Evolutionary conservation across 2,113 vertebrate genomes (phyloP), one percentile per base, ranked within the genome.

Genomic region (Plecturocebus donacophilus): DNA sequence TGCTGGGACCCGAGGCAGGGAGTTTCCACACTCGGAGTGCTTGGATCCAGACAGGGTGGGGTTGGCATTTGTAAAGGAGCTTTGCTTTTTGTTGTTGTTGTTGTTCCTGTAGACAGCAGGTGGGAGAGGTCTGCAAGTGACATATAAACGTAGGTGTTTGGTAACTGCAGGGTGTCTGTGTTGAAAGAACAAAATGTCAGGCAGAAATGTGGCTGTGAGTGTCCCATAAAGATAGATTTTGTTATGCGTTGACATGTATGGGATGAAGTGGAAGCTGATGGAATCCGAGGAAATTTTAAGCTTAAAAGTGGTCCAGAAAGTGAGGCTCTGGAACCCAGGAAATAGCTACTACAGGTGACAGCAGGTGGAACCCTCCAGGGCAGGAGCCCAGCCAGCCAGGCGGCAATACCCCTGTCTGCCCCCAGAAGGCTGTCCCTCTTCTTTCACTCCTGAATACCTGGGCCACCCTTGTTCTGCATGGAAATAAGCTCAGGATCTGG

Each of bases 321-420:
- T 58, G 66, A 81, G 27, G 40, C 75, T 88, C 81, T 68, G 81
- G 87, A 81, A 32, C 45, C 47, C 68, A 88, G 92, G 76, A 83
- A 88, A 76, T 38, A 87, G 79, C 68, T 91, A 5, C n/a, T 68
- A 40, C 30, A 30, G 75, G 58, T 84, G 91, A 94, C 95, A 97
- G 97, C 95, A 96, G 92, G 90, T 91, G 91, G 96, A 87, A 95
- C 93, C 38, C 83, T 93, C 27, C 30, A 21, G 84, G 90, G 16
- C 30, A 66, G 83, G 66, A 89, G 58, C 87, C 87, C 70, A 16
- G 87, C 4, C 38, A 35, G 38, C 27, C 25, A 0, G 49, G 73
- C 0, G 0, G 49, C 87, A 47, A 9, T 12, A 8, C 30, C 25
- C 0, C 3, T 19, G 2, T 16, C 30, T 35, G 23, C 0, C 25